Conservation (phyloP, 92 coral and sea anemone species). For the Pocillopora grandis region DNA sequence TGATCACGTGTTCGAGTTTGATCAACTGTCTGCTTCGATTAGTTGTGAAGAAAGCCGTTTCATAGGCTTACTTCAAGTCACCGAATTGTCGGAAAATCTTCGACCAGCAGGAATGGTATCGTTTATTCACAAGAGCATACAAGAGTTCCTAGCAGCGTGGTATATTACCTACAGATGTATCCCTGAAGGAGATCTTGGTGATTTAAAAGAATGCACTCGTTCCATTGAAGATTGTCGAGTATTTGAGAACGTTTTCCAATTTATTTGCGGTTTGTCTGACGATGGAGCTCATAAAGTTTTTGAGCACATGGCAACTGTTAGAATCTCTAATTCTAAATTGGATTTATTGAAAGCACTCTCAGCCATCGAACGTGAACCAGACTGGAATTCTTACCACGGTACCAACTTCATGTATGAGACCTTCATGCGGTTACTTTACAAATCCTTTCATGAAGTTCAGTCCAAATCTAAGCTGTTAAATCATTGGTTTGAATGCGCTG, state of each 20-base stretch:
- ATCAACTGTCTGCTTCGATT: constrained; percentile 23
- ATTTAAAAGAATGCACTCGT: no score
- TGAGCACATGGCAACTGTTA: no score
- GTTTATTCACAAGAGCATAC: no score
- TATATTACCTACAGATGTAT: no score
- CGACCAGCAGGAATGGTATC: constrained; percentile 33
- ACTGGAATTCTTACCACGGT: no score
- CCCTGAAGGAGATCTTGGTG: no score
- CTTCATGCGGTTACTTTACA: not conserved
- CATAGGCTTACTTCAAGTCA: constrained; percentile 25
- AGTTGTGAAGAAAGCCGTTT: constrained; percentile 1
- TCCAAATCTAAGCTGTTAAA: not conserved
- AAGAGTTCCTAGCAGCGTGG: no score
- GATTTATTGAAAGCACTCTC: not conserved
- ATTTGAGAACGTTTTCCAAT: not conserved
- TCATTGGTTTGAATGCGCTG: not conserved
- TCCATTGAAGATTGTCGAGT: not conserved
- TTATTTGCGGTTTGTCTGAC: not conserved
- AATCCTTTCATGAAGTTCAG: not conserved
- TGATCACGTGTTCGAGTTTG: constrained; percentile 29
- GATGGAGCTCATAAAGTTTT: no score
- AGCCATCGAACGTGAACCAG: not conserved
- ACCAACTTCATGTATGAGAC: no score
- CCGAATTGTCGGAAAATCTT: constrained; percentile 4
- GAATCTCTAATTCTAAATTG: not conserved